Conservation (phyloP, 37 sponge, comb jelly and placozoan species). For the Petrosia ficiformis region DNA sequence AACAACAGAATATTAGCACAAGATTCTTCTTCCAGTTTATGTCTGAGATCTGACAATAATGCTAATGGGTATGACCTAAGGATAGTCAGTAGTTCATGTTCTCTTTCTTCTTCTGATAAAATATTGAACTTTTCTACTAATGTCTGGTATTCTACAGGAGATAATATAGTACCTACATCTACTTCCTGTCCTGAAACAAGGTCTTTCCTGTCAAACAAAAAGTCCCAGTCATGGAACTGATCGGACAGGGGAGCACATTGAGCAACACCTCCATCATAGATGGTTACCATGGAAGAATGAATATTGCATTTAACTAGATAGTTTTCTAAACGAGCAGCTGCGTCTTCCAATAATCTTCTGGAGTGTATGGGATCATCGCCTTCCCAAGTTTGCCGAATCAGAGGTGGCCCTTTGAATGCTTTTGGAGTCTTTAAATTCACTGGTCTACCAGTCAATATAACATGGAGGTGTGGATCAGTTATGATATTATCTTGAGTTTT, state of each 20-base stretch:
- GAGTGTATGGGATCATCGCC: slow-evolving; percentile 1
- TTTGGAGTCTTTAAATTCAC: slow-evolving; percentile 22
- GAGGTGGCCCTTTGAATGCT: neutral
- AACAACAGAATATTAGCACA: slow-evolving; percentile 7
- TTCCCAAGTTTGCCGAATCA: slow-evolving; percentile 28
- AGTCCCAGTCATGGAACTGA: slow-evolving; percentile 32
- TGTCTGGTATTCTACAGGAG: slow-evolving; percentile 7
- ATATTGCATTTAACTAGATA: slow-evolving; percentile 22
- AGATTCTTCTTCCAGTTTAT: neutral
- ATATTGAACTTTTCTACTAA: slow-evolving; percentile 17
- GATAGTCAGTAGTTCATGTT: neutral
- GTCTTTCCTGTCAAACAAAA: slow-evolving; percentile 46
- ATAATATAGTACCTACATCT: slow-evolving; percentile 20
- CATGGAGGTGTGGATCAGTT: slow-evolving; percentile 11
- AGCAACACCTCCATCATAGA: slow-evolving; percentile 45
- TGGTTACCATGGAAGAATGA: neutral
- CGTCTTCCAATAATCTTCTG: slow-evolving; percentile 22
- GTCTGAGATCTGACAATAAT: neutral
- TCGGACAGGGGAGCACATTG: slow-evolving; percentile 38
- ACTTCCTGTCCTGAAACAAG: neutral
- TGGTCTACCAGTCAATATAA: slow-evolving; percentile 43
- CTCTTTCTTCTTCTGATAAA: slow-evolving; percentile 15
- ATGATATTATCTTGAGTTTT: no score
- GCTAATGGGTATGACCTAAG: slow-evolving; percentile 11
- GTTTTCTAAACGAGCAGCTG: slow-evolving; percentile 14